Percentiles rank a stretch among this genome's conserved stretches.
phyloP scores from a whole-genome alignment of 2,888 invertebrate species.

The Scotopteryx bipunctaria region DNA sequence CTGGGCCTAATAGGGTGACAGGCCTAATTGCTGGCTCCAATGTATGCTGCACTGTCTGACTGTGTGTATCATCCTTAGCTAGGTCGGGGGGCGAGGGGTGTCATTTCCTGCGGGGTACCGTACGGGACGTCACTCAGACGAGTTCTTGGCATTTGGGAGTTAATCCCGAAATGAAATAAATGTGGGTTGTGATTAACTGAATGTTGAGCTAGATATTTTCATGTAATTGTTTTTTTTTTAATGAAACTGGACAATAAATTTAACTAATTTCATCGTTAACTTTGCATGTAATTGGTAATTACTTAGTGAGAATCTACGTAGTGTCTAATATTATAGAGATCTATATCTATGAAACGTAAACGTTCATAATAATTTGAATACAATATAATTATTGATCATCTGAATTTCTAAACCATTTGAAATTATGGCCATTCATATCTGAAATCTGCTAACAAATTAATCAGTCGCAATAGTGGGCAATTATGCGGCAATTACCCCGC shows the following conservation, averaged over 20 bases:
- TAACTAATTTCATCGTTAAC: too few relatives aligned
- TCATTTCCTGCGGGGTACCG: conserved; percentile 58
- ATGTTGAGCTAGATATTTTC: conserved; percentile 1
- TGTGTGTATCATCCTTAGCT: conserved; percentile 9
- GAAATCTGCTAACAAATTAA: conserved; percentile 14
- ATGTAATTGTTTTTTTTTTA: too few relatives aligned
- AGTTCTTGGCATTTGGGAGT: conserved; percentile 28
- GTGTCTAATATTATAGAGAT: too few relatives aligned
- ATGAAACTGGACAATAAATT: too few relatives aligned
- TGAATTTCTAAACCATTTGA: background rate
- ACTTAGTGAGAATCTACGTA: too few relatives aligned
- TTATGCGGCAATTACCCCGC: conserved; percentile 46
- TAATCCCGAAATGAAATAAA: conserved; percentile 15
- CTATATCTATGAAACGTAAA: too few relatives aligned
- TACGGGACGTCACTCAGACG: conserved; percentile 36
- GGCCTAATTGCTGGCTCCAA: too few relatives aligned
- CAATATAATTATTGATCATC: background rate
- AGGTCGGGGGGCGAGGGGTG: conserved; percentile 35
- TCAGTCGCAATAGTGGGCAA: conserved; percentile 30
- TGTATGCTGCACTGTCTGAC: background rate
- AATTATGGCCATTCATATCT: background rate
- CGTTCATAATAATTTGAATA: conserved; percentile 1
- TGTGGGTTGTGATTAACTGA: conserved; percentile 3
- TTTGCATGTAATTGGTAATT: too few relatives aligned
- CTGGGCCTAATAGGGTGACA: too few relatives aligned